Percentiles rank a stretch among this genome's conserved stretches.
Evolutionary conservation across 2,888 invertebrate genomes (phyloP).

Genomic region (Macrosiphum euphorbiae): DNA sequence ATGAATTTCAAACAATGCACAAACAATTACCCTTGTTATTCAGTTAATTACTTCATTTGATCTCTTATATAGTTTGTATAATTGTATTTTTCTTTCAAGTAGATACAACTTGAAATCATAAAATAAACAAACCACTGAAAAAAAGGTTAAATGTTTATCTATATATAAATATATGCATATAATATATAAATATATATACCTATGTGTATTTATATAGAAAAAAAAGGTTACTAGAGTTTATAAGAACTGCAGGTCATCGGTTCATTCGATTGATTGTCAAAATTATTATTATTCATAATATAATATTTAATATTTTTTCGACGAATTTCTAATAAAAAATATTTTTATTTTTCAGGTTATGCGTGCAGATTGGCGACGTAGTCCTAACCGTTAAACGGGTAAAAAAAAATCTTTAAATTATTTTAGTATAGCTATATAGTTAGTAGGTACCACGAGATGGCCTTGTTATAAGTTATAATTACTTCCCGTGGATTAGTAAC

Average conservation of each 20-base stretch:
- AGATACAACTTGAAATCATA: not conserved
- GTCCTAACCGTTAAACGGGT: not conserved
- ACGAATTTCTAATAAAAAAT: not conserved
- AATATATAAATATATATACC: too few species aligned
- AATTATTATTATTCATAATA: not conserved
- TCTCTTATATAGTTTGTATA: not conserved
- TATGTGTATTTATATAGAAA: not conserved
- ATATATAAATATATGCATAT: too few species aligned
- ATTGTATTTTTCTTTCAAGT: not conserved
- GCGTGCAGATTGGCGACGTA: not conserved
- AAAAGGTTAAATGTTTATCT: not conserved
- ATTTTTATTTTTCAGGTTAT: not conserved
- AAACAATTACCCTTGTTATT: not conserved
- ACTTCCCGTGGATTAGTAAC: not conserved
- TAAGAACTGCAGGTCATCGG: not conserved
- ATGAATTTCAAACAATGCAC: not conserved
- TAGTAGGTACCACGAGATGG: not conserved
- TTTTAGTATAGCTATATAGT: not conserved
- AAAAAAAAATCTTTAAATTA: not conserved
- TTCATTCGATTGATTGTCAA: not conserved
- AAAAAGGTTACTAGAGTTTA: not conserved
- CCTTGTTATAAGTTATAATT: not conserved
- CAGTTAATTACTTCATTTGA: conserved; percentile 17
- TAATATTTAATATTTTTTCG: not conserved
- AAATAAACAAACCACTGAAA: not conserved